phyloP scores from a whole-genome alignment of 2,113 vertebrate species.

The Formicarius rufipectus region DNA sequence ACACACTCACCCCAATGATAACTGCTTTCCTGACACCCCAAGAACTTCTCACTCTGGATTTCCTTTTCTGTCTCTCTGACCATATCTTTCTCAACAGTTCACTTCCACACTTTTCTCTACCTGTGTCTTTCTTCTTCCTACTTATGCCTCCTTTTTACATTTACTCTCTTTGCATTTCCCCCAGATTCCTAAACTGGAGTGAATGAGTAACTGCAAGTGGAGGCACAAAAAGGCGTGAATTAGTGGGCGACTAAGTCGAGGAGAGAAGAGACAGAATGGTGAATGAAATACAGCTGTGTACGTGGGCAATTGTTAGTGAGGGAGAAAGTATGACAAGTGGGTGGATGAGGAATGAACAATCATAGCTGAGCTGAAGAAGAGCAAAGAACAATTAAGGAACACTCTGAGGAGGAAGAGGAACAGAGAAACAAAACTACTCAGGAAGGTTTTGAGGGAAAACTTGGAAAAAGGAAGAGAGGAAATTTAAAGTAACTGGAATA shows the following conservation, averaged over 20 bases:
- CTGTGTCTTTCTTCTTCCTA: not conserved
- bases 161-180: not conserved
- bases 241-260: not conserved
- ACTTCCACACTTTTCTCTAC: not conserved
- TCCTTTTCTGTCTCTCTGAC: not conserved
- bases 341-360: constrained; percentile 9
- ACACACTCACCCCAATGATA: not conserved
- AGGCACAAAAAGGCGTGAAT: not conserved
- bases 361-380: not conserved
- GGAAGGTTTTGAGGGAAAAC: not conserved
- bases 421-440: not conserved
- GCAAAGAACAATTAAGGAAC: not conserved
- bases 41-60: not conserved
- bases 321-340: not conserved
- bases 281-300: not conserved
- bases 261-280: not conserved
- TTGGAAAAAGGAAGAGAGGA: not conserved
- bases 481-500: not conserved
- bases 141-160: not conserved
- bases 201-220: not conserved
- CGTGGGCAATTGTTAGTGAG: not conserved
- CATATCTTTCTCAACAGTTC: not conserved
- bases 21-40: not conserved
- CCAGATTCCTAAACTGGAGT: not conserved
- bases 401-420: not conserved